Conservation (phyloP, 2,113 vertebrate species). For the Amblyornis subalaris region DNA sequence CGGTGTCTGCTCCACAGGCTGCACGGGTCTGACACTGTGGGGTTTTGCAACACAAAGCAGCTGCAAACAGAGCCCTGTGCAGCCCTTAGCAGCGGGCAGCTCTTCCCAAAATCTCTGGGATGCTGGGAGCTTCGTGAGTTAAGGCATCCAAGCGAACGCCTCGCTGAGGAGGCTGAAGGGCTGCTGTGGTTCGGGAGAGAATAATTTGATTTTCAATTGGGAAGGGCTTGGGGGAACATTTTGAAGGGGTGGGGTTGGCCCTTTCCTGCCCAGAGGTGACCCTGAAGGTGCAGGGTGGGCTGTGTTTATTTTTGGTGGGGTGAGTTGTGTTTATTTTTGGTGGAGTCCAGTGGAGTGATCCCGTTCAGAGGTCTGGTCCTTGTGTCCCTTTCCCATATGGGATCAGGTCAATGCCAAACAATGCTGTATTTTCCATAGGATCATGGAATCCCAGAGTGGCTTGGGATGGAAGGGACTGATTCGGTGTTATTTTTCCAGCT, state of each 20-base stretch:
- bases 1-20: not conserved
- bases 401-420: not conserved
- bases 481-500: not conserved
- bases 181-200: fast-evolving
- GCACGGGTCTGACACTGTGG: not conserved
- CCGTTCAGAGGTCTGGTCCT: fast-evolving
- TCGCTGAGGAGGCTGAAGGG: not conserved
- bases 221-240: fast-evolving
- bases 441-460: not conserved
- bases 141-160: not conserved
- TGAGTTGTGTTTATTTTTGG: fast-evolving
- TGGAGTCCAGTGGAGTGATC: too few relatives aligned
- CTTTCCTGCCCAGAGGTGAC: not conserved
- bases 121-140: not conserved
- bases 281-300: not conserved
- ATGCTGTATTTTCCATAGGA: fast-evolving
- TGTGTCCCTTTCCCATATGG: not conserved
- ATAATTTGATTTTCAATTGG: fast-evolving
- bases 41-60: not conserved
- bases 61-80: not conserved
- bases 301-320: fast-evolving
- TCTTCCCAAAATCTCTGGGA: not conserved
- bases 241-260: not conserved
- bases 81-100: not conserved
- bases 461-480: not conserved